Evolutionary conservation across 1,140 invertebrate species (phyloP), one percentile per base, ranked within the genome.

Genomic region (Leptopilina clavipes): DNA sequence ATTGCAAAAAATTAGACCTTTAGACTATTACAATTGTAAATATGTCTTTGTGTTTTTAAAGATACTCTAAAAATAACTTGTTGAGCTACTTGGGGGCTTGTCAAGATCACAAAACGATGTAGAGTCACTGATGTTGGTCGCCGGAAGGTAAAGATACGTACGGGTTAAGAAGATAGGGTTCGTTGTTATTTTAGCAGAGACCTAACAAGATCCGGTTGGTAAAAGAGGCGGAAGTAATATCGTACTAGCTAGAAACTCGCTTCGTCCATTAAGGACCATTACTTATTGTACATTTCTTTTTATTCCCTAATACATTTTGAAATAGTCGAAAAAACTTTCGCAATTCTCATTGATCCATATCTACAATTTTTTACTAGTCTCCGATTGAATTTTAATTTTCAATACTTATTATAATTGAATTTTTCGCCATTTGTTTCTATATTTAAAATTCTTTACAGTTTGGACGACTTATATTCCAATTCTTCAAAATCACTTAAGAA

Each of bases 201-300:
- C 54, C 77, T 71, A 40, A 77, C 73, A 73, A 59, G 73, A 76
- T 76, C 59, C 43, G 73, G 48, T 72, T 48, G 54, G 56, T 73
- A 56, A 80, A 80, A 80, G 79, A 77, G 81, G 76, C 75, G 79
- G 75, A 78, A 82, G 77, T 73, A 80, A 78, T 79, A 79, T 79
- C 77, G 77, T 72, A 71, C 80, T 74, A 70, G 79, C 75, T 78
- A 71, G 72, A 78, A 78, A 81, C 80, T 79, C 78, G 76, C 76
- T 82, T 82, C 75, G 77, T 82, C 78, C 80, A 82, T 82, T 82
- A 82, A 82, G 76, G 75, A 82, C 76, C 56, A 65, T 76, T 79
- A 78, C 80, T 79, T 79, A 75, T 78, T 78, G 76, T 70, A 72
- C 44, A 71, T 73, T 70, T 80, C 78, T 40, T 65, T 70, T 75